A percentile compares a stretch with the other conserved stretches of the same genome.
Evolutionary conservation across 2,797 vertebrate species (phyloP).

Genomic region (Sebastes hubbsi): DNA sequence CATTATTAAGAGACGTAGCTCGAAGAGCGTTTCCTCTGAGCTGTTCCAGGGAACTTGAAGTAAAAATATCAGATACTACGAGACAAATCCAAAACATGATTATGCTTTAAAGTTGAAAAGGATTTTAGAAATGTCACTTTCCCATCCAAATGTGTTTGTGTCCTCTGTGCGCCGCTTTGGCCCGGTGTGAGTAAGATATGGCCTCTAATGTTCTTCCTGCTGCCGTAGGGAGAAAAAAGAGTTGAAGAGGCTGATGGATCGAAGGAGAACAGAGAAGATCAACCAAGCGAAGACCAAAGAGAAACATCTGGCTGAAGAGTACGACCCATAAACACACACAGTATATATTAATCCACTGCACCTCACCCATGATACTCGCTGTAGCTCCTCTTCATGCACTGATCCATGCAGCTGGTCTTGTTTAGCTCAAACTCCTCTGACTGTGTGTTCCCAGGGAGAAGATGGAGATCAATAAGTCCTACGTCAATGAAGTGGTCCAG

Average conservation of each 20-base stretch:
- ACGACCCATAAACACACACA: conserved; percentile 49
- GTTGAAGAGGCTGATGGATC: conserved; percentile 98
- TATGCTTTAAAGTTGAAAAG: neutral
- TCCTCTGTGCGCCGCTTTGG: too few species aligned
- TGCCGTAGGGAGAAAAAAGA: conserved; percentile 94
- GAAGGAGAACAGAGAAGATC: conserved; percentile 97
- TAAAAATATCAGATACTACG: neutral
- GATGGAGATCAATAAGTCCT: conserved; percentile 97
- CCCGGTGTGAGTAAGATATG: neutral
- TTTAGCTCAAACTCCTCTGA: conserved; percentile 10
- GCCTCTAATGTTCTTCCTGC: conserved; percentile 3
- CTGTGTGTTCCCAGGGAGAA: conserved; percentile 88
- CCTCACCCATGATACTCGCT: neutral
- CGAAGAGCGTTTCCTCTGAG: neutral
- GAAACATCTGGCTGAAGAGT: conserved; percentile 98
- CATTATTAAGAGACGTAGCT: neutral
- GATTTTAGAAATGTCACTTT: too few species aligned
- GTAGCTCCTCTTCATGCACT: neutral
- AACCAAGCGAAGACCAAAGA: conserved; percentile 97
- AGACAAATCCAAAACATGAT: neutral
- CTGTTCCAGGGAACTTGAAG: neutral
- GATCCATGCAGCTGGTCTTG: neutral
- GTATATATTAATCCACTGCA: neutral
- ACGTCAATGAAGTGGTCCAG: conserved; percentile 98
- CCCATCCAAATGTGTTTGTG: too few species aligned